Evolutionary conservation across 2,113 vertebrate genomes (phyloP), one percentile per base, ranked within the genome.

Genomic region (Spheniscus mendiculus): DNA sequence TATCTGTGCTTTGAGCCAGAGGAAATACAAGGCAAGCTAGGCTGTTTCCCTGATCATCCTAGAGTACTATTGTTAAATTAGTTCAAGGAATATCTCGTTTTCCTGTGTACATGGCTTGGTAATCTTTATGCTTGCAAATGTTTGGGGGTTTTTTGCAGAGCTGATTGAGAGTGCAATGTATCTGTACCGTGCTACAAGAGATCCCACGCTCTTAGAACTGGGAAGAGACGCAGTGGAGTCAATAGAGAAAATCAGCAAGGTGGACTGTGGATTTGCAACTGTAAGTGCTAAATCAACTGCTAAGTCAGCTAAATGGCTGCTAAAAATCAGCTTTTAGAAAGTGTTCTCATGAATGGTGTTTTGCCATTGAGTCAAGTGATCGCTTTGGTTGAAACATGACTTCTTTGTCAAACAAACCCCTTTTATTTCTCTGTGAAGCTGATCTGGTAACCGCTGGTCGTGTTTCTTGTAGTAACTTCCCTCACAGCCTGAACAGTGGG

Each of bases 81-180:
- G 13, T 53, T 47, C 10, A 66, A 29, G 50, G 19, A 40, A 1
- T 17, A 19, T 25, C 27, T 56, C 4, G 2, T 67, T 14, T 79
- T 87, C 1, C 27, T 42, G 4, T 36, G 36, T 81, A 9, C 8
- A 0, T 56, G 52, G 32, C n/a, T 63, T 44, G 69, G 6, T 97
- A 20, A 96, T 44, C 13, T 71, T 50, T 32, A 55, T 29, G 11
- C n/a, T 84, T 90, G 40, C 21, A 70, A 30, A 40, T 7, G 19
- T 91, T 32, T 90, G 87, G 71, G 82, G 25, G 12, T 62, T 52
- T 89, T 92, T 97, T 94, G 42, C 98, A 99, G 99, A 99, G 98
- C 97, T 99, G 86, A 99, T 99, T 9, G 99, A 99, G 97, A 99
- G 99, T 1, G 99, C 99, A 0, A 99, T 99, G 99, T 99, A 99